Conservation (phyloP, 1,140 invertebrate species). For the Phthorimaea operculella region DNA sequence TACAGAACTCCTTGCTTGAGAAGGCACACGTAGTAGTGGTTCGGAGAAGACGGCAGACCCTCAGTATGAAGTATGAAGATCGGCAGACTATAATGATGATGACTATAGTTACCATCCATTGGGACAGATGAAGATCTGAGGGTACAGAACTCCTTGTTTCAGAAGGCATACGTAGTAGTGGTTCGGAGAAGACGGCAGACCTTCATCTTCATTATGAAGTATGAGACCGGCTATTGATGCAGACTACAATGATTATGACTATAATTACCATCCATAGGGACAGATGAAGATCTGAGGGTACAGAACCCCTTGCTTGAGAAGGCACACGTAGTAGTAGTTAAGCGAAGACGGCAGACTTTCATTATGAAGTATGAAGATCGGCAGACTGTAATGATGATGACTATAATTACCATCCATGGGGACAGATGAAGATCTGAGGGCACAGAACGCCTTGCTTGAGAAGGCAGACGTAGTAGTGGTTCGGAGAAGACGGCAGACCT, state of each 20-base stretch:
- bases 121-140: slow-evolving; percentile 57
- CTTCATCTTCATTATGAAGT: too few relatives aligned
- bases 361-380: too few relatives aligned
- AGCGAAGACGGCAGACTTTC: slow-evolving; percentile 27
- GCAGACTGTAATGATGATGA: too few relatives aligned
- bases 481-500: slow-evolving; percentile 29
- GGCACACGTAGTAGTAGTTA: slow-evolving; percentile 55
- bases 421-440: slow-evolving; percentile 57
- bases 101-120: slow-evolving; percentile 36
- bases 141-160: slow-evolving; percentile 28
- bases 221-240: too few relatives aligned
- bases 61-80: too few relatives aligned
- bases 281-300: slow-evolving; percentile 57
- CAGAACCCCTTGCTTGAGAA: slow-evolving; percentile 26
- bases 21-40: too few relatives aligned
- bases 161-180: slow-evolving; percentile 55
- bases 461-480: slow-evolving; percentile 56
- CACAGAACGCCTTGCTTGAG: slow-evolving; percentile 25
- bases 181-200: slow-evolving; percentile 32
- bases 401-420: slow-evolving; percentile 40
- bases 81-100: too few relatives aligned
- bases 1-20: too few relatives aligned
- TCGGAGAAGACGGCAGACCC: too few relatives aligned
- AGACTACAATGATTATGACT: too few relatives aligned
- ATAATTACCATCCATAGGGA: slow-evolving; percentile 43